Base-by-base conservation (phyloP, 64 coral and sea anemone species). In the Cladopsammia gracilis region DNA sequence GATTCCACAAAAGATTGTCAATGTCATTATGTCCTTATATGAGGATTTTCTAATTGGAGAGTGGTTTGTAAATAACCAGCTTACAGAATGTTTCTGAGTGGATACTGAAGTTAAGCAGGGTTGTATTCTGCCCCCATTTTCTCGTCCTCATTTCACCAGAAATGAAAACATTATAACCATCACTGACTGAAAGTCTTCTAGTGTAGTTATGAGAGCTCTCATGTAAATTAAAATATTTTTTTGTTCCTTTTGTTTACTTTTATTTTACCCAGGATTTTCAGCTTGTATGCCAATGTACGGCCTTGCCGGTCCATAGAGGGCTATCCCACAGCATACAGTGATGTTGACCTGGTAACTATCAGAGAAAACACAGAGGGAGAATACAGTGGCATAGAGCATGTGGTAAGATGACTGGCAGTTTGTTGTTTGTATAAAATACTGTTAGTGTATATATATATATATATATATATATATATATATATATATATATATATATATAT, bases 341-440 rank as follows among this genome's bases (percentile, higher is more conserved):
- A 95, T 83, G 96, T 98, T n/a, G 57, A 95, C 70, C 82, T 98
- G 58, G 96, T 98, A 1, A 98, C 93, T 1, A 98, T 98, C 20
- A 82, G 96, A 78, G 96, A 98, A 91, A 98, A 98, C 71, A 98
- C 96, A 25, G 96, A 98, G 52, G 96, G 96, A 66, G 96, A 98
- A 68, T 98, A 98, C 93, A 98, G 96, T 89, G 96, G 96, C 8
- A 98, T 95, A 92, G 96, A 98, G 48, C 93, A 98, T 77, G 75
- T 98, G 64, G 96, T 95, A 98, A 94, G 92, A 82, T 48, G 43
- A 62, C 1, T 64, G 51, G 44, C 7, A 18, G 12, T 56, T 56
- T 56, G 53, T 56, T 69, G 65, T 0, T 5, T 25, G 20, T 25
- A 45, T 18, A 10, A 64, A 42, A 51, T 5, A 59, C 16, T 24